These are phyloP conservation scores for Arremon aurantiirostris DNA, from an alignment of 2,797 vertebrate species.

Conservation along the genomic window DNA sequence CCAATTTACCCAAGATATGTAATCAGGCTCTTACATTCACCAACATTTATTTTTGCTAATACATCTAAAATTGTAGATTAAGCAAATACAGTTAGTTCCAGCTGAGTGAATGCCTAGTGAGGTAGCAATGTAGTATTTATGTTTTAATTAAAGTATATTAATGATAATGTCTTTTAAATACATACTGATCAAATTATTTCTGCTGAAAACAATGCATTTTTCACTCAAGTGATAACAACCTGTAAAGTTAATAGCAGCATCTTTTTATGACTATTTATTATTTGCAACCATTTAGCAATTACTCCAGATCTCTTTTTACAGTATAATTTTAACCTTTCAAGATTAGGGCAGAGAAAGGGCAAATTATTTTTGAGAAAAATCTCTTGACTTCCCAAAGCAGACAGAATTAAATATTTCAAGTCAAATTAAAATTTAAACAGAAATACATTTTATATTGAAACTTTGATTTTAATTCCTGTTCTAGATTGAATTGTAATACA, in stretches of 20 bases:
- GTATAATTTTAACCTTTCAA: conserved; percentile 70
- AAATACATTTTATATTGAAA: conserved; percentile 21
- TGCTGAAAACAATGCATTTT: conserved; percentile 50
- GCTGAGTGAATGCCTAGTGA: conserved; percentile 88
- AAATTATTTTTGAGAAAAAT: conserved; percentile 24
- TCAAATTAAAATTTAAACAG: conserved; percentile 20
- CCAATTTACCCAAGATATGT: conserved; percentile 98
- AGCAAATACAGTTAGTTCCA: conserved; percentile 94
- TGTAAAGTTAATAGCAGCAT: conserved; percentile 50
- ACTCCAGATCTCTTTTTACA: conserved; percentile 46
- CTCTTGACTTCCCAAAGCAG: conserved; percentile 29
- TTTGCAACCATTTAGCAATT: conserved; percentile 52
- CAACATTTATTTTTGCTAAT: conserved; percentile 99
- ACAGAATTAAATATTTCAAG: conserved; percentile 39
- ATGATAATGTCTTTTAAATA: conserved; percentile 73
- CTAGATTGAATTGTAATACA: conserved; percentile 15
- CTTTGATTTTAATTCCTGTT: conserved; percentile 39
- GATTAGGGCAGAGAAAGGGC: background rate
- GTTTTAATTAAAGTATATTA: conserved; percentile 85
- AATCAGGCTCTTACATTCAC: conserved; percentile 94
- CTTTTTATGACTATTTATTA: conserved; percentile 45
- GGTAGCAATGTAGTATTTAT: conserved; percentile 81
- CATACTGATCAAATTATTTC: conserved; percentile 72
- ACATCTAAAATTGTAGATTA: conserved; percentile 90
- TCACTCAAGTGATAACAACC: conserved; percentile 41